Evolutionary conservation across 2,113 vertebrate species (phyloP).

Genomic region (Campylorhamphus procurvoides): DNA sequence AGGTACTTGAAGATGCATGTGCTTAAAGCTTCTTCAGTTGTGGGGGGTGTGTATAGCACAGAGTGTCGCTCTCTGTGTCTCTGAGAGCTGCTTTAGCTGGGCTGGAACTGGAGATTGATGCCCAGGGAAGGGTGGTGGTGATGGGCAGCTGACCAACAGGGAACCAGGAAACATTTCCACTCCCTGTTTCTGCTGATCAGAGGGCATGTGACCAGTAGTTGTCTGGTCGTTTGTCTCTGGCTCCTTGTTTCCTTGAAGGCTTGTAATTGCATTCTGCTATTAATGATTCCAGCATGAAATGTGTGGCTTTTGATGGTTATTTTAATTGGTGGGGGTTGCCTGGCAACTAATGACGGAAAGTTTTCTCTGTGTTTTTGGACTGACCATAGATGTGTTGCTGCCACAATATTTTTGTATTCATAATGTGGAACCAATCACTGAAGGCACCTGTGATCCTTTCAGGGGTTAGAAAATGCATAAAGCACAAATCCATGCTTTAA

Average conservation of each 20-base stretch:
- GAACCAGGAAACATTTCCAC: neutral
- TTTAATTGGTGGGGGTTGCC: conserved; percentile 24
- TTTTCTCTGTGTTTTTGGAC: neutral
- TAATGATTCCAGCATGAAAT: conserved; percentile 7
- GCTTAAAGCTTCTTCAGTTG: neutral
- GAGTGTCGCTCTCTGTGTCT: neutral
- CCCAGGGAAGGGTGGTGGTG: neutral
- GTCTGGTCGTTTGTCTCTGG: neutral
- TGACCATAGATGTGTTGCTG: neutral
- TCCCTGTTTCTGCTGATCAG: neutral
- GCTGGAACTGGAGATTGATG: neutral
- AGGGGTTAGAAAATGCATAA: neutral
- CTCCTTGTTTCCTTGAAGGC: neutral
- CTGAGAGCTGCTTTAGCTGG: neutral
- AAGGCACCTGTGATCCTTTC: neutral
- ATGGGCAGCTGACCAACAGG: neutral
- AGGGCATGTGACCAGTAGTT: neutral
- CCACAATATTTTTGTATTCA: neutral
- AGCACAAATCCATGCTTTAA: neutral
- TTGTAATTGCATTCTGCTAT: neutral
- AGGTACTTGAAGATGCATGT: neutral
- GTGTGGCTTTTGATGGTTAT: conserved; percentile 5
- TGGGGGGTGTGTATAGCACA: neutral
- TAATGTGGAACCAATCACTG: neutral
- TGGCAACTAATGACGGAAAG: neutral